phyloP scores from a whole-genome alignment of 23 tunicate genomes.

The Trididemnum miniatum region DNA sequence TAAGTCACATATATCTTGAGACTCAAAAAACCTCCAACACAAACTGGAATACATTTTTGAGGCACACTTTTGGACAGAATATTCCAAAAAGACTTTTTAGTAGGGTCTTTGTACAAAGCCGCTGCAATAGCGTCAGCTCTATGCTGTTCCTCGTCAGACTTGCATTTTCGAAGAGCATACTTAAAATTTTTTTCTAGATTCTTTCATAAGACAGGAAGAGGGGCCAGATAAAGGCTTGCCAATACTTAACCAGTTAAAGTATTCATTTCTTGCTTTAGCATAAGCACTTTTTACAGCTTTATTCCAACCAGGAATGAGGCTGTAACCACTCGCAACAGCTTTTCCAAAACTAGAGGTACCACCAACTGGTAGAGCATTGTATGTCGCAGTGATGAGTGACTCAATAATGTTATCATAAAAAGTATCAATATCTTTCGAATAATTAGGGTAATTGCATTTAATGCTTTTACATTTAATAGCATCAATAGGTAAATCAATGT shows the following conservation, averaged over 20 bases:
- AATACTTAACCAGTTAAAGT: not conserved
- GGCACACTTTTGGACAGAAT: not conserved
- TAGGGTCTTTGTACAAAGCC: not conserved
- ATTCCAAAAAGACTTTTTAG: not conserved
- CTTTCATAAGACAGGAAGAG: not conserved
- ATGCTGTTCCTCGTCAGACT: not conserved
- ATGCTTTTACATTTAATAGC: not conserved
- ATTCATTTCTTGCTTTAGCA: not conserved
- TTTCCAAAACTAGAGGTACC: not conserved
- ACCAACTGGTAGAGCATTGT: not conserved
- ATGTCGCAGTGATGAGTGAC: not conserved
- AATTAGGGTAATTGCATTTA: not conserved
- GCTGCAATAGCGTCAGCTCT: not conserved
- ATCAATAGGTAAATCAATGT: not conserved
- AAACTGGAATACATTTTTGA: not conserved
- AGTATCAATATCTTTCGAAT: too few species aligned
- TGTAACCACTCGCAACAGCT: not conserved
- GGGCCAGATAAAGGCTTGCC: not conserved
- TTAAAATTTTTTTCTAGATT: not conserved
- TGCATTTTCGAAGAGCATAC: not conserved
- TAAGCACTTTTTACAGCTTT: not conserved
- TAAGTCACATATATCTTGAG: not conserved
- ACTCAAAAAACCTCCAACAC: not conserved
- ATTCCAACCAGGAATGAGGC: not conserved
- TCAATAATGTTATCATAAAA: not conserved